Percentiles rank a stretch among this genome's conserved stretches.
Evolutionary conservation across 2,888 invertebrate genomes (phyloP).

Genomic region (Galerucella nymphaeae): DNA sequence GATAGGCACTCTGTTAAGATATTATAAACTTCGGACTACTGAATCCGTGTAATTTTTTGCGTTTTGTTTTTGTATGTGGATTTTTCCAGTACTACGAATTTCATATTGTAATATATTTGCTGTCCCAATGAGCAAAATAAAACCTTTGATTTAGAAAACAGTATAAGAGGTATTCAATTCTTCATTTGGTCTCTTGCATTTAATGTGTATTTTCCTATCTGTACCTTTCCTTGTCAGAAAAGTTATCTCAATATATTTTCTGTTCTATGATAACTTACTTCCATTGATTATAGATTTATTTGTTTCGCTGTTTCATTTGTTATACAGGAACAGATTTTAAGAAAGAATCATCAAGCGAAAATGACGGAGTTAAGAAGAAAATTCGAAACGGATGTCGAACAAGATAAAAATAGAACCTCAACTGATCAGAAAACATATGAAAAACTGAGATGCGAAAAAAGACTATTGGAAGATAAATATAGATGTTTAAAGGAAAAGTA

Average conservation of each 20-base stretch:
- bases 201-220: no score
- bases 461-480: slow-evolving; percentile 82
- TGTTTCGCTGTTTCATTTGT: not conserved
- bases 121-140: no score
- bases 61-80: no score
- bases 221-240: no score
- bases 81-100: no score
- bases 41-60: no score
- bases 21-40: no score
- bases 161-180: no score
- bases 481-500: slow-evolving; percentile 85
- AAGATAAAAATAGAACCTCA: slow-evolving; percentile 55
- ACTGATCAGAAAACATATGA: slow-evolving; percentile 67
- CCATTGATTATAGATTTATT: not conserved
- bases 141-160: no score
- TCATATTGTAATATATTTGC: no score
- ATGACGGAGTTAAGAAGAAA: slow-evolving; percentile 74
- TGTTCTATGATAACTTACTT: not conserved
- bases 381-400: slow-evolving; percentile 66
- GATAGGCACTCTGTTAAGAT: no score
- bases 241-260: not conserved
- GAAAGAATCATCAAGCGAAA: slow-evolving; percentile 76
- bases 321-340: slow-evolving; percentile 73
- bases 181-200: no score
- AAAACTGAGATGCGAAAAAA: slow-evolving; percentile 76